phyloP scores from a whole-genome alignment of 2,797 vertebrate genomes.

The Cyprinodon diabolis region DNA sequence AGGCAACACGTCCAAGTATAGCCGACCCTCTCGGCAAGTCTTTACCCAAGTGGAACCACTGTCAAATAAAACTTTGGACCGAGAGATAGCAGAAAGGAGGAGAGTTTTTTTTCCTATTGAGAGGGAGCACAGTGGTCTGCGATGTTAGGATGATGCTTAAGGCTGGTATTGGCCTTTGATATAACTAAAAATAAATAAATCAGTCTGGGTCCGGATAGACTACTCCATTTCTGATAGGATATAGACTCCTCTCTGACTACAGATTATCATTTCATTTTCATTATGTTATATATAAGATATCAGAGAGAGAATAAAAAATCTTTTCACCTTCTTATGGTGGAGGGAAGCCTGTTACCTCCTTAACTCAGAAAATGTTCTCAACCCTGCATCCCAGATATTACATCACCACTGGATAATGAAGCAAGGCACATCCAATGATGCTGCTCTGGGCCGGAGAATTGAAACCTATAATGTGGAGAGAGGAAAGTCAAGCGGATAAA shows the following conservation, averaged over 20 bases:
- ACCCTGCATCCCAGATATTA: slow-evolving; percentile 8
- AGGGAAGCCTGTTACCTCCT: slow-evolving; percentile 1
- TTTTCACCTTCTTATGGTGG: slow-evolving; percentile 28
- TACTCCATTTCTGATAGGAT: slow-evolving; percentile 47
- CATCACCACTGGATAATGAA: slow-evolving; percentile 13
- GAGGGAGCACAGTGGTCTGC: slow-evolving; percentile 22
- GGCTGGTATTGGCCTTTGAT: slow-evolving; percentile 58
- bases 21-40: slow-evolving; percentile 43
- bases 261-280: slow-evolving; percentile 56
- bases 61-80: slow-evolving; percentile 56
- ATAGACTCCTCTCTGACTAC: slow-evolving; percentile 49
- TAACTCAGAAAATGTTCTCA: slow-evolving; percentile 6
- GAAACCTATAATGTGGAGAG: neutral
- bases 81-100: slow-evolving; percentile 41
- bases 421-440: neutral
- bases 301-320: slow-evolving; percentile 16
- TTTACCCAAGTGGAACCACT: slow-evolving; percentile 60
- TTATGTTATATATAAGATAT: slow-evolving; percentile 60
- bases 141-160: slow-evolving; percentile 29
- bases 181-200: slow-evolving; percentile 39
- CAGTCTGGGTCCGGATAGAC: slow-evolving; percentile 33
- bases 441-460: neutral
- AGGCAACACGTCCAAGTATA: slow-evolving; percentile 43
- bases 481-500: neutral
- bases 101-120: slow-evolving; percentile 39